Base-by-base conservation (phyloP, 2,888 invertebrate species). In the Drosophila meridionalis region DNA sequence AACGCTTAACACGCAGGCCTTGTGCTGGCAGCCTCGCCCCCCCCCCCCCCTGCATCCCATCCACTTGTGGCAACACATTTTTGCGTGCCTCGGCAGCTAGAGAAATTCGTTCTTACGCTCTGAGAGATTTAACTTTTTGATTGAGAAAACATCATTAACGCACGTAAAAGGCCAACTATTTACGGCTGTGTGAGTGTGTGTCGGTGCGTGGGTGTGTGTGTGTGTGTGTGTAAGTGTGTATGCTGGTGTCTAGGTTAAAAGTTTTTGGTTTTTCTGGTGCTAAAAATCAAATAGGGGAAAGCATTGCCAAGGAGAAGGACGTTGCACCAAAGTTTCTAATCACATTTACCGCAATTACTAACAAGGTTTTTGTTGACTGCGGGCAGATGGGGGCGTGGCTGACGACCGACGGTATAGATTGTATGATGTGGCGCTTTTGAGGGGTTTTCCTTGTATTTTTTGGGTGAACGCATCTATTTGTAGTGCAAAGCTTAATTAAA, bases 131-230 rank as follows among this genome's bases (percentile, higher is more conserved):
- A 83, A 89, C 89, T 89, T 91, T 90, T 90, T 91, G 92, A 92
- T 91, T 92, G 89, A 84, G 82, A 87, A 90, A 91, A 90, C 88
- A 90, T 90, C 90, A 91, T 91, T 89, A 90, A 89, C 90, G 86
- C 88, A 90, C 88, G 82, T 89, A 87, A 87, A 83, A 84, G 87
- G 70, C 84, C 84, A 85, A 85, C 84, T 85, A 85, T 87, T 85
- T 87, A 87, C 80, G 77, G 73, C 66, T 70, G 55, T 57, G 61
- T 45, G 47, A 30, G 58, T 66, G 56, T 58, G 50, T 1, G 26
- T 7, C 34, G 42, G 42, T 38, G 45, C 30, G 40, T 55, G 30
- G 14, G 48, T 42, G 56, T 45, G 63, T 40, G 58, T 20, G 30
- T 52, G 50, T n/a, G 58, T 64, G 45, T 57, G 47, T 52, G 45